Conservation (phyloP, 2,113 vertebrate species). For the Corydoras maculifer region DNA sequence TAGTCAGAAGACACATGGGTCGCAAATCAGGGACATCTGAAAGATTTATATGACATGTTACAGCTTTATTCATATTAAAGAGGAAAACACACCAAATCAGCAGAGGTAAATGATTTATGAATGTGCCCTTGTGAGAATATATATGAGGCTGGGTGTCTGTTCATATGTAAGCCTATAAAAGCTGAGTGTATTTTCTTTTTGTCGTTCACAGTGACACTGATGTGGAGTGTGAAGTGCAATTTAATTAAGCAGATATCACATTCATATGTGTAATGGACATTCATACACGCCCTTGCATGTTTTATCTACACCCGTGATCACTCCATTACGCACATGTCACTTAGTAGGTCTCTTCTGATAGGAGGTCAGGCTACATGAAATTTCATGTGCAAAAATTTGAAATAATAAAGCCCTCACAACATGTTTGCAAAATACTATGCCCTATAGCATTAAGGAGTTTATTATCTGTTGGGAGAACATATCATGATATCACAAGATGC, state of each 20-base stretch:
- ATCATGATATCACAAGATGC: background rate
- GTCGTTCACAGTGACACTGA: conserved; percentile 16
- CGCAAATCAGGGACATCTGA: conserved; percentile 24
- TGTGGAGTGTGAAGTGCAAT: conserved; percentile 20
- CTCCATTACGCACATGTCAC: background rate
- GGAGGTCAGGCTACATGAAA: conserved; percentile 14
- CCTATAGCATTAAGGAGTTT: background rate
- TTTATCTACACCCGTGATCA: background rate
- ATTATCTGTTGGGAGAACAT: background rate
- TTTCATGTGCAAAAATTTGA: background rate
- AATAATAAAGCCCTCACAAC: background rate
- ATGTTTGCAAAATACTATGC: background rate
- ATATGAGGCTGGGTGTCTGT: conserved; percentile 21
- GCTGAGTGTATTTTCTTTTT: conserved; percentile 6
- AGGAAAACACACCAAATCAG: conserved; percentile 28
- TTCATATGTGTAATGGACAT: conserved; percentile 21
- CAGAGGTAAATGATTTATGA: conserved; percentile 36
- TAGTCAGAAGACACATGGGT: conserved; percentile 15
- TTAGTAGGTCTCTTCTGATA: background rate
- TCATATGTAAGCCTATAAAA: conserved; percentile 6
- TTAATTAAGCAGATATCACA: conserved; percentile 26
- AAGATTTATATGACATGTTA: conserved; percentile 34
- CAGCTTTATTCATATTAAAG: conserved; percentile 36
- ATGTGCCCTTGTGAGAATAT: conserved; percentile 15
- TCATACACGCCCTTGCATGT: background rate